phyloP scores from a whole-genome alignment of 2,797 vertebrate species.

The Lithobates pipiens region DNA sequence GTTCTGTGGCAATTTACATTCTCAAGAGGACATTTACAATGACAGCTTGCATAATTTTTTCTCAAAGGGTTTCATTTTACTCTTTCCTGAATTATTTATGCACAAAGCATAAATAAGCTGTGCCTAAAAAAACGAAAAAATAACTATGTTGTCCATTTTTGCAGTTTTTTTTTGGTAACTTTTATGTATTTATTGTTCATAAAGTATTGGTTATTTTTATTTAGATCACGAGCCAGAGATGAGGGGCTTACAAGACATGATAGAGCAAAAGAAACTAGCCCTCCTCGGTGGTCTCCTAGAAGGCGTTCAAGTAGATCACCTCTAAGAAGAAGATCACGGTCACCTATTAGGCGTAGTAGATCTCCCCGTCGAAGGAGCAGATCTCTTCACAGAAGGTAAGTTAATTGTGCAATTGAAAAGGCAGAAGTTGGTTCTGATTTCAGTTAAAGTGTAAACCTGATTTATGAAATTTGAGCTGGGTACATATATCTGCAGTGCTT shows the following conservation, averaged over 20 bases:
- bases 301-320: conserved; percentile 90
- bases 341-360: conserved; percentile 88
- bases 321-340: conserved; percentile 86
- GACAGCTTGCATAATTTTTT: too few relatives aligned
- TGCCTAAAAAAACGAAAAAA: too few relatives aligned
- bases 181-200: background rate
- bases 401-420: background rate
- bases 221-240: conserved; percentile 85
- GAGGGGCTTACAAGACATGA: conserved; percentile 76
- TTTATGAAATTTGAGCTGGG: too few relatives aligned
- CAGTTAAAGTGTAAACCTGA: background rate
- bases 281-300: conserved; percentile 81
- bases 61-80: too few relatives aligned
- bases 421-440: background rate
- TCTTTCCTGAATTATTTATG: too few relatives aligned
- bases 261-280: conserved; percentile 85
- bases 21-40: too few relatives aligned
- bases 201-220: conserved; percentile 32
- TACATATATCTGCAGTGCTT: too few relatives aligned
- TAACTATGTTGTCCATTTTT: too few relatives aligned
- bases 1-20: too few relatives aligned
- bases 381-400: conserved; percentile 78
- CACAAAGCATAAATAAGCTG: too few relatives aligned
- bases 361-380: conserved; percentile 85
- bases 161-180: background rate